Evolutionary conservation across 2,113 vertebrate species (phyloP).

Genomic region (Cricetomys ansorgei): DNA sequence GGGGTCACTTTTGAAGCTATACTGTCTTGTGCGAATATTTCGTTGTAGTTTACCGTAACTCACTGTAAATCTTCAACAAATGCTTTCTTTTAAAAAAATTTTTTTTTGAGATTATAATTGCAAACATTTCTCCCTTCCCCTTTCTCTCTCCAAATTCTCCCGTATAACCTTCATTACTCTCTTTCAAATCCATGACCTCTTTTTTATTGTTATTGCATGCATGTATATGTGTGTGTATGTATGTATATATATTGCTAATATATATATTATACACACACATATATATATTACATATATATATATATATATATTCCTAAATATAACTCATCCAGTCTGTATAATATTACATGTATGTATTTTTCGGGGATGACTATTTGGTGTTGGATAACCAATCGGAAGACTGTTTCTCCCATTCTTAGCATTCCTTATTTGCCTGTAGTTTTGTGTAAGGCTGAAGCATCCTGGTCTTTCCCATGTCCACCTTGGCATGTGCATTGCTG

Average conservation of each 20-base stretch:
- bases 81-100: neutral
- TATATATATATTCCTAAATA: too few relatives aligned
- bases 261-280: neutral
- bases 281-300: neutral
- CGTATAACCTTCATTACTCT: neutral
- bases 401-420: neutral
- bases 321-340: too few relatives aligned
- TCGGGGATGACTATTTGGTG: neutral
- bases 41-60: slow-evolving; percentile 1
- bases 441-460: neutral
- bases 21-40: slow-evolving; percentile 7
- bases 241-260: neutral
- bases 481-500: neutral
- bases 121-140: neutral
- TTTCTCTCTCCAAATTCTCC: neutral
- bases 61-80: neutral
- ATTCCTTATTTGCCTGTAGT: neutral
- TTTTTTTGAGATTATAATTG: neutral
- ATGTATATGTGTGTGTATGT: too few relatives aligned
- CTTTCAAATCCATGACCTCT: neutral
- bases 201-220: neutral
- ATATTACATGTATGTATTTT: too few relatives aligned
- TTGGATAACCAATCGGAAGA: neutral
- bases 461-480: neutral
- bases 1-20: neutral